Conservation (phyloP, 2,113 vertebrate genomes). For the Otocyon megalotis region DNA sequence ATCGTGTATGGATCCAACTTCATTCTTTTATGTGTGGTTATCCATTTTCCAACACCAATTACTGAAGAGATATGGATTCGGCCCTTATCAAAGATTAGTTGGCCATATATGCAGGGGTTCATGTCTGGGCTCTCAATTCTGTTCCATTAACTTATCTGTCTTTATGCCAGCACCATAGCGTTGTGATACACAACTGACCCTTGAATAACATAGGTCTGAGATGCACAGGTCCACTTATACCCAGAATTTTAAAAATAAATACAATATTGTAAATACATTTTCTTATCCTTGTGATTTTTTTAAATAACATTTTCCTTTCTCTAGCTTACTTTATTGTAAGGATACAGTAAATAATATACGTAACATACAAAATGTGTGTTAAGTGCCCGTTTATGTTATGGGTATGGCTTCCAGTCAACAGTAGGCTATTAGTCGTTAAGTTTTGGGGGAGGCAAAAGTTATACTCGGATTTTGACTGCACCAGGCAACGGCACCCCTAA, state of each 20-base stretch:
- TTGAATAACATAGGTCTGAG: not conserved
- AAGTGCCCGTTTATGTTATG: not conserved
- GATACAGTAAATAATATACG: not conserved
- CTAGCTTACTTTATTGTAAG: not conserved
- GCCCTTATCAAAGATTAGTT: not conserved
- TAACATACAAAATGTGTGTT: not conserved
- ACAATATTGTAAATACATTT: not conserved
- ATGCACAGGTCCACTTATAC: not conserved
- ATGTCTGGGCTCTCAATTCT: not conserved
- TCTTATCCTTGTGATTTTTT: not conserved
- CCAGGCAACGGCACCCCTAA: not conserved
- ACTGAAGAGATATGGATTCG: not conserved
- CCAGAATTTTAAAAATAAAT: not conserved
- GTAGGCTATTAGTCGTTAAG: not conserved
- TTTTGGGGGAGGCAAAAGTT: not conserved
- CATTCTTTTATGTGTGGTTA: too few species aligned
- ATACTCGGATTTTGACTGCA: not conserved
- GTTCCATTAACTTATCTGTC: not conserved
- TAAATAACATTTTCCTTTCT: not conserved
- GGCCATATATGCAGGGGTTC: not conserved
- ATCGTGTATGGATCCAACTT: too few species aligned
- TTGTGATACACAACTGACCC: not conserved
- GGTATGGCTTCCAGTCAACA: not conserved
- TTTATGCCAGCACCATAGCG: too few species aligned
- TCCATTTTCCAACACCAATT: too few species aligned